Base-by-base conservation (phyloP, 2,888 invertebrate species). In the Caenorhabditis drosophilae region DNA sequence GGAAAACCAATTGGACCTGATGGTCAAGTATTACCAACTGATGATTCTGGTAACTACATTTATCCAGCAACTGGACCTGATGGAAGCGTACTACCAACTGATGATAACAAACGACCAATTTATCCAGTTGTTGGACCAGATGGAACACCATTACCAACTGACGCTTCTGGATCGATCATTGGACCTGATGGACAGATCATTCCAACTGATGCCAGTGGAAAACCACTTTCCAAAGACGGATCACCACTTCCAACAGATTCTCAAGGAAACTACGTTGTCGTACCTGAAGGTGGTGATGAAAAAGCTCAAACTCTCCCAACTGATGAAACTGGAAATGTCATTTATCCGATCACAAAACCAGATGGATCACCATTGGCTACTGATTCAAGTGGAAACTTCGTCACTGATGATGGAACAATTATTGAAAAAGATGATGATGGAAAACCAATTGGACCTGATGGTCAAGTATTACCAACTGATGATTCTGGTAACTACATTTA, bases 191-290 rank as follows among this genome's bases (percentile, higher is more conserved):
- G 70, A 34, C 35, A 40, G 7, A 48, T 56, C 12, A 22, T 76
- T 22, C 64, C 73, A 16, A 70, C 63, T 27, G 76, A 77, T 47
- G 59, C 70, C n/a, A 34, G 38, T 16, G 78, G 78, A 31, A 50
- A 47, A 40, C 50, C 58, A 18, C 12, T 72, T 16, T 52, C 41
- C 16, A 26, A 25, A 12, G 48, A 61, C 35, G 57, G 58, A 12
- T 42, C 42, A 12, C 49, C 56, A 11, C 52, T 75, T 44, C 75
- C 75, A 25, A 75, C 77, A 16, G 77, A 77, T 44, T 38, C 23
- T 22, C 26, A 23, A 9, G 63, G 68, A n/a, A 60, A 58, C 25
- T 38, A 31, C 20, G 52, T 78, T 18, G 47, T 55, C 20, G 68
- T 76, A 12, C 54, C 75, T 2, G n/a, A n/a, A n/a, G 42, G 12